Base-by-base conservation (phyloP, 2,113 vertebrate genomes). In the Lepus europaeus region DNA sequence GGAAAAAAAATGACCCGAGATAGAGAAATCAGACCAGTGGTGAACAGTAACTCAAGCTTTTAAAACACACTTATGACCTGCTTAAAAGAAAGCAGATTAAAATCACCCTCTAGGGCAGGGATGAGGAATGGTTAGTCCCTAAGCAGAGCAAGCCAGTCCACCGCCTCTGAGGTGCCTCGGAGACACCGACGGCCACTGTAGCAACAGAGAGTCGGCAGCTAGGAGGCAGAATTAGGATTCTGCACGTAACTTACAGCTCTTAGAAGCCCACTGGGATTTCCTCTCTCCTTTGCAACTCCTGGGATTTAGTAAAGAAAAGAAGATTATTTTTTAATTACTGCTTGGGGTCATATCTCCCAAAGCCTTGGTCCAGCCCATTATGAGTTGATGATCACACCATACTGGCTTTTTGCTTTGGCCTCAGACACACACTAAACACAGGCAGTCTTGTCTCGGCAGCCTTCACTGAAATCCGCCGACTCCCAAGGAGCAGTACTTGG, bases 11-110 rank as follows among this genome's bases (percentile, higher is more conserved):
- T 27, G 22, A 64, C 31, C 56, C 68, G 78, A n/a, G 16, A 87
- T 82, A 93, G 69, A 95, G 83, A 91, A 84, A 95, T 92, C 94
- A 92, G 92, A 80, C 90, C 95, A 90, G 16, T 69, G 76, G 39
- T 56, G 77, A 82, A 53, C 2, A 59, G 36, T 72, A 89, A 84
- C 56, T 22, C 36, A 86, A 89, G 97, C 82, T 82, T 88, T 85
- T 93, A 29, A 61, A 85, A 61, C 45, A 70, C 95, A 97, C 97
- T 97, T 95, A 96, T 92, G 79, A 33, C 66, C 22, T 10, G 45
- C 49, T 70, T 79, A 66, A 83, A 93, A 79, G 73, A 83, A 92
- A 93, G 92, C 91, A 89, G 78, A 95, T 95, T 95, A 74, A 90
- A 96, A 82, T 91, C 92, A 22, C 82, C 45, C 45, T 87, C 72